A percentile compares a stretch with the other conserved stretches of the same genome.
phyloP scores from a whole-genome alignment of 2,797 vertebrate genomes.

The Avahi laniger region DNA sequence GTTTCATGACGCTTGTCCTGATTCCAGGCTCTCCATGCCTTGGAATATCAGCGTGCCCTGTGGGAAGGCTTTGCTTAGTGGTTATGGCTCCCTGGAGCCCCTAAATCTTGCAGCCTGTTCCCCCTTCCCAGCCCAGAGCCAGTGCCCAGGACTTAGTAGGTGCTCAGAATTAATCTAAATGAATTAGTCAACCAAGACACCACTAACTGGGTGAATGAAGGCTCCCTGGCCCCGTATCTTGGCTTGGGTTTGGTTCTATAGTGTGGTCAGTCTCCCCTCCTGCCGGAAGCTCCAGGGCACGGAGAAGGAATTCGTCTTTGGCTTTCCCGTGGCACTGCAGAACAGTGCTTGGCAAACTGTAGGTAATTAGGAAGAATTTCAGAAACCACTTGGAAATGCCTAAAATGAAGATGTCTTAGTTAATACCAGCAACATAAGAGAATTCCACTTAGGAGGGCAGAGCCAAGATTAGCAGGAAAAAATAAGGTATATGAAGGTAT shows the following conservation, averaged over 20 bases:
- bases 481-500: not conserved
- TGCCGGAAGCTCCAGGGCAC: not conserved
- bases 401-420: not conserved
- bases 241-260: not conserved
- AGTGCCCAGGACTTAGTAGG: not conserved
- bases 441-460: not conserved
- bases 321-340: fast-evolving
- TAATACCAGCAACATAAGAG: fast-evolving
- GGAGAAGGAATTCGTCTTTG: not conserved
- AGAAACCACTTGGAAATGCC: not conserved
- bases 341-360: too few species aligned
- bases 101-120: not conserved
- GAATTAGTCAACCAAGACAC: not conserved
- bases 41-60: not conserved
- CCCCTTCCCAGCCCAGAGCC: not conserved
- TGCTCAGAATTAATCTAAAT: not conserved
- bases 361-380: not conserved
- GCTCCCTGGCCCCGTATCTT: fast-evolving
- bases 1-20: not conserved
- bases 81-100: not conserved
- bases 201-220: fast-evolving
- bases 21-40: not conserved
- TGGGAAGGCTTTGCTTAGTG: not conserved
- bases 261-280: too few species aligned
- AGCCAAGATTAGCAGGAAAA: not conserved